Conservation (phyloP, 2,888 invertebrate species). For the Reticulitermes lucifugus region DNA sequence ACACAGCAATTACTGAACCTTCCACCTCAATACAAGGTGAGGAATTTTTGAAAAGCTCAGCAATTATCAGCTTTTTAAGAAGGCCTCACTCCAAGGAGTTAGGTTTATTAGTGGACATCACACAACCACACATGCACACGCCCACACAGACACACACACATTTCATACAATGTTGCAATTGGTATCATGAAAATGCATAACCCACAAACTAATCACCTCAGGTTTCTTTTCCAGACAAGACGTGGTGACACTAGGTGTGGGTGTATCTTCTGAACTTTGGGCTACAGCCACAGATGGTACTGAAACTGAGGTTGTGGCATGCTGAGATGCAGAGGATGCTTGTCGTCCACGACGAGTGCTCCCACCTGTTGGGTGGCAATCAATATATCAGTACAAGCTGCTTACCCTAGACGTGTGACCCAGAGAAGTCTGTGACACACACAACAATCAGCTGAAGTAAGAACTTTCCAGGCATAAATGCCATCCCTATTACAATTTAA, state of each 20-base stretch:
- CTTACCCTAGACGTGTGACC: background rate
- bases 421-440: conserved; percentile 18
- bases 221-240: conserved; percentile 17
- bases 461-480: conserved; percentile 24
- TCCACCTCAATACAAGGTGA: too few relatives aligned
- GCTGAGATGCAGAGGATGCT: conserved; percentile 58
- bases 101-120: too few relatives aligned
- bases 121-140: too few relatives aligned
- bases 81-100: too few relatives aligned
- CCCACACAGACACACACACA: too few relatives aligned
- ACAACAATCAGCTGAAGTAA: conserved; percentile 29
- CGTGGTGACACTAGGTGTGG: background rate
- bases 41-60: too few relatives aligned
- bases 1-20: too few relatives aligned
- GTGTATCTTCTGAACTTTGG: conserved; percentile 7
- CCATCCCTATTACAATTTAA: background rate
- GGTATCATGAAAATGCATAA: too few relatives aligned
- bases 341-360: conserved; percentile 65
- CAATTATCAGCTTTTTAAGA: too few relatives aligned
- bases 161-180: too few relatives aligned
- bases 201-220: background rate
- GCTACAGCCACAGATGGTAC: background rate
- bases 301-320: background rate
- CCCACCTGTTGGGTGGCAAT: conserved; percentile 56
- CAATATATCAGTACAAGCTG: background rate